A percentile compares a stretch with the other conserved stretches of the same genome.
Evolutionary conservation across 2,113 vertebrate genomes (phyloP).

Genomic region (Burhinus oedicnemus): DNA sequence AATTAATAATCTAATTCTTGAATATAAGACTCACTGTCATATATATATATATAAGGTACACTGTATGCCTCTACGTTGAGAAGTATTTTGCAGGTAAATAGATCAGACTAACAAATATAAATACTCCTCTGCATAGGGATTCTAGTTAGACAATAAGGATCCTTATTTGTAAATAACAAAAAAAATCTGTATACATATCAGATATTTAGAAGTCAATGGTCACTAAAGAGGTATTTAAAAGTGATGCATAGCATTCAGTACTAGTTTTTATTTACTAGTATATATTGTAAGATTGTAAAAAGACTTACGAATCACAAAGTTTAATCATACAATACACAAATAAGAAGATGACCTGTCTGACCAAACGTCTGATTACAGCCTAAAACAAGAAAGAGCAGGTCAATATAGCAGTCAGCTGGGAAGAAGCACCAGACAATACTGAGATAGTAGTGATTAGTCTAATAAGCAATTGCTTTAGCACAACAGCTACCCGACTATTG

Average conservation of each 20-base stretch:
- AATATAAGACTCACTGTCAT: background rate
- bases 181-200: background rate
- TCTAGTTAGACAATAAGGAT: background rate
- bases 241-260: background rate
- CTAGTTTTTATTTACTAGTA: background rate
- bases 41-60: no score
- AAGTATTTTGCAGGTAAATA: background rate
- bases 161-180: background rate
- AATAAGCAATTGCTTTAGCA: background rate
- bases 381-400: background rate
- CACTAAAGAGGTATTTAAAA: background rate
- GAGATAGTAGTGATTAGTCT: slow-evolving; percentile 1
- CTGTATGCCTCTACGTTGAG: background rate
- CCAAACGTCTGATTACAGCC: background rate
- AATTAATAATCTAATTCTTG: background rate
- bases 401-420: background rate
- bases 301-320: background rate
- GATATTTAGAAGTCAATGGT: background rate
- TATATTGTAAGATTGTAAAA: background rate
- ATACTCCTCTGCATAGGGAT: background rate
- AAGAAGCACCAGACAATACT: background rate
- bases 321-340: background rate
- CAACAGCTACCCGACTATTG: background rate
- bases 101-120: background rate
- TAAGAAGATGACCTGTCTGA: background rate